A percentile compares a stretch with the other conserved stretches of the same genome.
Conservation (phyloP, 2,113 vertebrate genomes). For the Lagopus leucura region DNA sequence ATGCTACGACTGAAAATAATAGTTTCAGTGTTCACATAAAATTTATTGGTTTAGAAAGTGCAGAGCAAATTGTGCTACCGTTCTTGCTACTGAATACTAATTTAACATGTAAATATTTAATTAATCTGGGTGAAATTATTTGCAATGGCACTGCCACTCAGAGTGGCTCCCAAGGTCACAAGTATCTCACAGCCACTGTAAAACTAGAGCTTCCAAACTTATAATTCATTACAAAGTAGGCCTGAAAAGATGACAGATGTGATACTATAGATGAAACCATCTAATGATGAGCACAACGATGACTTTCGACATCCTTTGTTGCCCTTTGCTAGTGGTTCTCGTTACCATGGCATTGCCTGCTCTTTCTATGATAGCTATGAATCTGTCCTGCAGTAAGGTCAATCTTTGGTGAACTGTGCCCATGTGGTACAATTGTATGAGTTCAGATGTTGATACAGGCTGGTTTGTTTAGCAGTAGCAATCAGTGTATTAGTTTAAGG, state of each 20-base stretch:
- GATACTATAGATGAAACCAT: neutral
- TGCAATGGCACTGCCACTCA: neutral
- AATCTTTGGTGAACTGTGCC: neutral
- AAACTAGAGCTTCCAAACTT: neutral
- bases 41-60: neutral
- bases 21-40: neutral
- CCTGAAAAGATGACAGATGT: neutral
- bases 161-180: neutral
- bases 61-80: neutral
- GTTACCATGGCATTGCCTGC: neutral
- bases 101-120: neutral
- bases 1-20: neutral
- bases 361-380: neutral
- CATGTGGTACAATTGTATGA: rapidly evolving
- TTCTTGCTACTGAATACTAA: neutral
- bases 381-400: neutral
- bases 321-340: neutral
- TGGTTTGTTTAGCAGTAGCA: no score
- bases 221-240: neutral
- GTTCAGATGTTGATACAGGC: neutral
- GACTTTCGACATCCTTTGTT: neutral
- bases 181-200: neutral
- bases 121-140: neutral
- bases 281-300: neutral
- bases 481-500: no score